These are phyloP conservation scores for Calyptomena viridis DNA, from an alignment of 2,113 vertebrate genomes.

Conservation along the genomic window DNA sequence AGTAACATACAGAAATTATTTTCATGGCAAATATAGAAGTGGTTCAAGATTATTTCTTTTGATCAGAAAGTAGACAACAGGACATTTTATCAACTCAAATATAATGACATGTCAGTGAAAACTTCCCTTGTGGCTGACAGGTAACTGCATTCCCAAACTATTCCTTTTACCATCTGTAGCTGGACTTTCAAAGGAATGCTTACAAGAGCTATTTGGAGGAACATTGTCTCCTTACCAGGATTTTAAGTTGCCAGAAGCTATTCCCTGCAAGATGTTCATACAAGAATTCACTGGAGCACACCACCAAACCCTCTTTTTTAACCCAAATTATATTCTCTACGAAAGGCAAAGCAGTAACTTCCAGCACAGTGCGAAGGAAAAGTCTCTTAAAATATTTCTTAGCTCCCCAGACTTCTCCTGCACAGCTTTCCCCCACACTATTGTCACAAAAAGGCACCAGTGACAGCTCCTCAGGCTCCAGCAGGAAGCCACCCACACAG, in stretches of 20 bases:
- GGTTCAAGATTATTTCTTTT: not conserved
- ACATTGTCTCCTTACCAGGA: not conserved
- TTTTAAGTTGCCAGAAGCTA: not conserved
- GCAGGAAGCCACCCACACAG: slow-evolving; percentile 27
- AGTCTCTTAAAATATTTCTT: not conserved
- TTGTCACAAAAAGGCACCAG: not conserved
- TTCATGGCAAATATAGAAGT: not conserved
- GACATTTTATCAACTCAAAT: not conserved
- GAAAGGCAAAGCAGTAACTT: not conserved
- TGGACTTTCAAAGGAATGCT: not conserved
- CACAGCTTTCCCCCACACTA: slow-evolving; percentile 17
- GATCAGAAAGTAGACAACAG: not conserved
- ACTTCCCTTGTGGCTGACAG: not conserved
- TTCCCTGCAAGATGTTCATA: not conserved
- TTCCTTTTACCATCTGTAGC: not conserved
- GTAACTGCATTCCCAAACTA: not conserved
- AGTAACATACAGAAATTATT: not conserved
- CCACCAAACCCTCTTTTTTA: not conserved
- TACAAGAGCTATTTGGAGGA: not conserved
- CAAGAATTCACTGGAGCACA: not conserved
- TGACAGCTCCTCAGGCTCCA: slow-evolving; percentile 5
- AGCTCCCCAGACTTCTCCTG: not conserved
- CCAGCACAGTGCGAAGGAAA: not conserved
- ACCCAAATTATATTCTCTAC: not conserved
- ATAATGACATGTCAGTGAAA: not conserved